A percentile compares a stretch with the other conserved stretches of the same genome.
phyloP scores from a whole-genome alignment of 2,888 invertebrate species.

The Thalpophila matura region DNA sequence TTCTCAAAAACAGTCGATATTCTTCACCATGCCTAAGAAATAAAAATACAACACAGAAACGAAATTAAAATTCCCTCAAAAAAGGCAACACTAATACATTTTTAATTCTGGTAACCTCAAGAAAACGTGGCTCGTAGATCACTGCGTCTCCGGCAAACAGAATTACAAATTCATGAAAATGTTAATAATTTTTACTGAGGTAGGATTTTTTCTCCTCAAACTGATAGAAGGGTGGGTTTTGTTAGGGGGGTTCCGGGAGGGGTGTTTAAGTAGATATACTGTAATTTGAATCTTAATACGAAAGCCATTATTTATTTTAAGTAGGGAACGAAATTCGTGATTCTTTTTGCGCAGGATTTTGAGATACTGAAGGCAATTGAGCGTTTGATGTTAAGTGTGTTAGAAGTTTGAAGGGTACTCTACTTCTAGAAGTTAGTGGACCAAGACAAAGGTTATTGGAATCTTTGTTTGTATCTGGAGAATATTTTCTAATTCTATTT shows the following conservation, averaged over 20 bases:
- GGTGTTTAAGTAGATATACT: constrained; percentile 81
- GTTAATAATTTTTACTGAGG: constrained; percentile 83
- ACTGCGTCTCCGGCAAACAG: constrained; percentile 71
- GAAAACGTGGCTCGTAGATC: constrained; percentile 69
- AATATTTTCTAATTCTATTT: constrained; percentile 7
- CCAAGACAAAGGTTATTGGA: constrained; percentile 31
- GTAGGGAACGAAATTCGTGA: constrained; percentile 78
- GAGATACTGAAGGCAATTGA: constrained; percentile 72
- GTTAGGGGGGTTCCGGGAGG: constrained; percentile 70
- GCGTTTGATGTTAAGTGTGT: constrained; percentile 68
- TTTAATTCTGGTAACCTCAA: constrained; percentile 68
- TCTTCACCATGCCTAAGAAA: not conserved
- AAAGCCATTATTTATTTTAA: constrained; percentile 86
- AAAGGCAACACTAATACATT: constrained; percentile 65
- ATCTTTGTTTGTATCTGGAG: constrained; percentile 22
- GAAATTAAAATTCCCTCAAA: constrained; percentile 50
- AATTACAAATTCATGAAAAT: constrained; percentile 83
- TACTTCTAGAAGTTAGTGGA: constrained; percentile 29
- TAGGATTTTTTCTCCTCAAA: constrained; percentile 70
- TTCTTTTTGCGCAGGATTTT: constrained; percentile 74
- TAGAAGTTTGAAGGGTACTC: constrained; percentile 61
- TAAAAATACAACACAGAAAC: constrained; percentile 28
- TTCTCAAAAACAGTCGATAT: not conserved
- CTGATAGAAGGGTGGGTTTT: constrained; percentile 80
- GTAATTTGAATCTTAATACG: constrained; percentile 87